Conservation (phyloP, 2,888 invertebrate genomes). For the Schizotus pectinicornis region DNA sequence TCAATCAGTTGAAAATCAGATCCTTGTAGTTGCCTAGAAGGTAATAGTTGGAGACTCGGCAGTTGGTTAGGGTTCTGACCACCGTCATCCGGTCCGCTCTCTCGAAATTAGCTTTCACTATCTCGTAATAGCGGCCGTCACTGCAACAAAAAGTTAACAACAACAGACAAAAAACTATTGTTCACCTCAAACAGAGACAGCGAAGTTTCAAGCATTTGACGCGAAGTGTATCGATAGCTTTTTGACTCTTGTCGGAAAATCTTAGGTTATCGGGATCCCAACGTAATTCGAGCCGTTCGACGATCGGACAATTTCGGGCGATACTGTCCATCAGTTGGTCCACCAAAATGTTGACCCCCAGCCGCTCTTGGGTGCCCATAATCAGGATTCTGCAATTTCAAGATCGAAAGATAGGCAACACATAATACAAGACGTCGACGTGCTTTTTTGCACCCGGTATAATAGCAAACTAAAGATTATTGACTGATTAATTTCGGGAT, state of each 20-base stretch:
- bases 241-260: slow-evolving; percentile 99
- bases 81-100: slow-evolving; percentile 96
- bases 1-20: slow-evolving; percentile 80
- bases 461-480: background rate
- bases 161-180: slow-evolving; percentile 2
- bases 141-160: too few relatives aligned
- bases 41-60: slow-evolving; percentile 92
- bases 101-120: slow-evolving; percentile 99
- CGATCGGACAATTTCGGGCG: slow-evolving; percentile 85
- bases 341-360: slow-evolving; percentile 96
- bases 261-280: slow-evolving; percentile 99
- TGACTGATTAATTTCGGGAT: too few relatives aligned
- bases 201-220: slow-evolving; percentile 92
- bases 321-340: slow-evolving; percentile 98
- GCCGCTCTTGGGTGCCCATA: slow-evolving; percentile 96
- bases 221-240: slow-evolving; percentile 96
- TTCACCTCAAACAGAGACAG: slow-evolving; percentile 89
- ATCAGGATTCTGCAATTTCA: slow-evolving; percentile 80
- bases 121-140: slow-evolving; percentile 98
- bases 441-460: too few relatives aligned
- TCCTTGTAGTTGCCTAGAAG: slow-evolving; percentile 93
- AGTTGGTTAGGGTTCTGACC: slow-evolving; percentile 95
- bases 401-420: background rate
- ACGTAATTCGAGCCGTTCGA: slow-evolving; percentile 91
- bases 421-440: background rate